These are phyloP conservation scores for Gadus macrocephalus DNA, from an alignment of 2,113 vertebrate genomes.

Conservation along the genomic window DNA sequence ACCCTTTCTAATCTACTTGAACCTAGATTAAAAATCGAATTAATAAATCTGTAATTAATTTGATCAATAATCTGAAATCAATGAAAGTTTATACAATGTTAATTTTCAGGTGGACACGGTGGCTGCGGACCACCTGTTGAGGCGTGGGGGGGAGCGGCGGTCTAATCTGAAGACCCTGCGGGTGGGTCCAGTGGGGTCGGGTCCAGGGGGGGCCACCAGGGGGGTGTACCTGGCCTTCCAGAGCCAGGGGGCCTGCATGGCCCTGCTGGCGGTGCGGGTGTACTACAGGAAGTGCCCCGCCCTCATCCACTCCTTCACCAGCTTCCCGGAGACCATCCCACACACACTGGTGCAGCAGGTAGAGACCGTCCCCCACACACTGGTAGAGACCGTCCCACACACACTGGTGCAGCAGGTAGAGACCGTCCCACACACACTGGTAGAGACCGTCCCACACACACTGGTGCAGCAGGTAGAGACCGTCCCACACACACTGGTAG, in stretches of 20 bases:
- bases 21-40: background rate
- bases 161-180: slow-evolving; percentile 76
- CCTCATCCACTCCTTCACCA: slow-evolving; percentile 68
- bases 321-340: slow-evolving; percentile 78
- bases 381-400: background rate
- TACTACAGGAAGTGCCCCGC: slow-evolving; percentile 78
- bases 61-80: background rate
- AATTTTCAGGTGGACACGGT: slow-evolving; percentile 66
- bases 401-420: background rate
- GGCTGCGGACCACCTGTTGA: slow-evolving; percentile 77
- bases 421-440: background rate
- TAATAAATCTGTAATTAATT: background rate
- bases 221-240: slow-evolving; percentile 86
- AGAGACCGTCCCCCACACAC: background rate
- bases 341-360: slow-evolving; percentile 77
- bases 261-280: slow-evolving; percentile 76
- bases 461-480: too few relatives aligned
- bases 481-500: background rate
- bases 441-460: too few relatives aligned
- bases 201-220: slow-evolving; percentile 28
- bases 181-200: slow-evolving; percentile 53
- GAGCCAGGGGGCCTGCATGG: slow-evolving; percentile 84
- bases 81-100: background rate
- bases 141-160: slow-evolving; percentile 52
- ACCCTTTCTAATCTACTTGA: background rate